Evolutionary conservation across 53 echinoderm and acorn worm species (phyloP).

Genomic region (Holothuria scabra): DNA sequence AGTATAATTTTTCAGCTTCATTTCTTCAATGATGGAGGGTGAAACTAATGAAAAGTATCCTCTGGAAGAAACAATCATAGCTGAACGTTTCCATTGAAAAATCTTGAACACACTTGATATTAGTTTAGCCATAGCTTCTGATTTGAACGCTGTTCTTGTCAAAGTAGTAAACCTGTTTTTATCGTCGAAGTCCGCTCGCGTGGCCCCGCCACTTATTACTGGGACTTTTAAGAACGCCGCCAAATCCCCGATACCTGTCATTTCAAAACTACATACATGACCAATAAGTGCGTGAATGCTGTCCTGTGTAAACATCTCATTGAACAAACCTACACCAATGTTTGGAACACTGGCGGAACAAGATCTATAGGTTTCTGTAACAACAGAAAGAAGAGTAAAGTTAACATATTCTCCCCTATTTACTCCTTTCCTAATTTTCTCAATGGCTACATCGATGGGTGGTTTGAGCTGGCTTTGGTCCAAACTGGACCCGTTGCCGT

Average conservation of each 20-base stretch:
- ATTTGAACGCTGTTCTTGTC: conserved; percentile 54
- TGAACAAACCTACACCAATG: conserved; percentile 34
- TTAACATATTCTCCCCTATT: conserved; percentile 53
- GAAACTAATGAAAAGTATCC: conserved; percentile 15
- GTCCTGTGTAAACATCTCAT: neutral
- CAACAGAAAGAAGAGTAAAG: conserved; percentile 23
- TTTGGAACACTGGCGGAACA: conserved; percentile 49
- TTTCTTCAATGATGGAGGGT: conserved; percentile 16
- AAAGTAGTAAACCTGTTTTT: conserved; percentile 60
- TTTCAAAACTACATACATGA: conserved; percentile 58
- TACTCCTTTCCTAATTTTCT: conserved; percentile 41
- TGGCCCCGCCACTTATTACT: conserved; percentile 53
- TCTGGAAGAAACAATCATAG: neutral
- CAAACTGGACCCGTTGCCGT: conserved; percentile 25
- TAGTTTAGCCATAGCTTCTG: conserved; percentile 47
- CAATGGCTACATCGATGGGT: conserved; percentile 64
- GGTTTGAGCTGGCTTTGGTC: conserved; percentile 53
- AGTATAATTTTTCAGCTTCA: conserved; percentile 8
- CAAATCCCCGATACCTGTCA: conserved; percentile 54
- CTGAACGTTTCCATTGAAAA: conserved; percentile 52
- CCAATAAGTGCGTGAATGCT: conserved; percentile 46
- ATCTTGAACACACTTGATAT: conserved; percentile 36
- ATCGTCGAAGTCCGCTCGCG: conserved; percentile 38
- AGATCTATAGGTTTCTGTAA: conserved; percentile 24
- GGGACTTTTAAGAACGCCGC: conserved; percentile 69